Conservation (phyloP, 2,797 vertebrate species). For the Acrossocheilus fasciatus region DNA sequence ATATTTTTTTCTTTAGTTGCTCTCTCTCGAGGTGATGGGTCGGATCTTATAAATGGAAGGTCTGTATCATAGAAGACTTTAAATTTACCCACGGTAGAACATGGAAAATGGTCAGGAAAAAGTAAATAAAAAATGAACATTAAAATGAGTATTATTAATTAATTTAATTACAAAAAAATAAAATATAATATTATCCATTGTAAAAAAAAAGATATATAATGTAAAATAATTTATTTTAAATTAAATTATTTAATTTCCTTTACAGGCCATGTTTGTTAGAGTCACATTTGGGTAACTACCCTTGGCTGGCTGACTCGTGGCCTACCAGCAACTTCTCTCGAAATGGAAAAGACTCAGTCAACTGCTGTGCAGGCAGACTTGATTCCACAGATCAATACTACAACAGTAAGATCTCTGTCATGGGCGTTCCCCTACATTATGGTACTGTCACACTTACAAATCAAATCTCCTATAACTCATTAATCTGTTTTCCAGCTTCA, state of each 20-base stretch:
- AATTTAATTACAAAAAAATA: neutral
- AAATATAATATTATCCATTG: neutral
- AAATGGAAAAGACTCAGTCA: conserved; percentile 79
- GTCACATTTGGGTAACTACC: conserved; percentile 84
- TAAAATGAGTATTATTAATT: neutral
- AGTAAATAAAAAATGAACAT: neutral
- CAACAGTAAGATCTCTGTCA: conserved; percentile 83
- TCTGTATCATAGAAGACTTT: conserved; percentile 66
- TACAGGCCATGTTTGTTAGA: conserved; percentile 83
- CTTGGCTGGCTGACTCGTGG: conserved; percentile 94
- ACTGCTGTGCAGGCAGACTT: conserved; percentile 81
- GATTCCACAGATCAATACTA: conserved; percentile 90
- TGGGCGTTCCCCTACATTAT: neutral
- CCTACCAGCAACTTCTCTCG: conserved; percentile 79
- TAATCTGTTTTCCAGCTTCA: conserved; percentile 74
- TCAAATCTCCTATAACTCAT: conserved; percentile 23
- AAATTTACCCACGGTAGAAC: neutral
- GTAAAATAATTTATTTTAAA: neutral
- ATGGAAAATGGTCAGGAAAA: neutral
- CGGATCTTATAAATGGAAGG: conserved; percentile 86
- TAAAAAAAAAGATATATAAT: neutral
- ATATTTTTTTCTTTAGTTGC: conserved; percentile 76
- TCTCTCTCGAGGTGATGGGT: conserved; percentile 86
- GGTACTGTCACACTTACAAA: conserved; percentile 5
- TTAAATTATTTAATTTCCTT: conserved; percentile 1